Percentiles rank a stretch among this genome's conserved stretches.
These are phyloP conservation scores for Gasterosteus nipponicus DNA, from an alignment of 2,113 vertebrate genomes.

Conservation along the genomic window DNA sequence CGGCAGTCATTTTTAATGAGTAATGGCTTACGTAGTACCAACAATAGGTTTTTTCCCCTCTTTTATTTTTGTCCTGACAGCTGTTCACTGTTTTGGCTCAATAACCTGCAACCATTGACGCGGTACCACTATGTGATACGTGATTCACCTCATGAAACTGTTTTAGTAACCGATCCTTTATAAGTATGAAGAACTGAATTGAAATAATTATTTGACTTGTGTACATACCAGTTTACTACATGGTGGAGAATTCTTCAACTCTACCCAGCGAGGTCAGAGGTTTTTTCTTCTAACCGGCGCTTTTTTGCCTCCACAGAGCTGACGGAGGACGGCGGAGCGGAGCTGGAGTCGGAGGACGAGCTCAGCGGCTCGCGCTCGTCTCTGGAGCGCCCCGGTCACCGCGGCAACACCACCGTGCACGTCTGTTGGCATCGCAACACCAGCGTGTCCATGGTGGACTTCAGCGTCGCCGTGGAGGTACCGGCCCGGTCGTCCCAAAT, in stretches of 20 bases:
- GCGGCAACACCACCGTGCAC: conserved; percentile 96
- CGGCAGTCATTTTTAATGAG: conserved; percentile 15
- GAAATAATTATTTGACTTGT: background rate
- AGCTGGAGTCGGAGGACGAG: conserved; percentile 97
- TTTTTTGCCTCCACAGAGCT: conserved; percentile 81
- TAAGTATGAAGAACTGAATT: background rate
- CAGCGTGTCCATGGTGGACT: conserved; percentile 99
- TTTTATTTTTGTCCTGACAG: background rate
- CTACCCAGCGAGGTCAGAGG: background rate
- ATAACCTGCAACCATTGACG: background rate
- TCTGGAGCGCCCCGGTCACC: conserved; percentile 92
- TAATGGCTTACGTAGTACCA: conserved; percentile 40
- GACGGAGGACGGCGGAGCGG: conserved; percentile 85
- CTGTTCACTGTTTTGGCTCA: conserved; percentile 12
- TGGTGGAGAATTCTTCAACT: background rate
- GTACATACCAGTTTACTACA: no score
- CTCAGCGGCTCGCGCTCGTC: conserved; percentile 91
- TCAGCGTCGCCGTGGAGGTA: conserved; percentile 96
- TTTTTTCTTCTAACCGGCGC: background rate
- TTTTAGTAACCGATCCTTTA: background rate
- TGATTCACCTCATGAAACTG: background rate
- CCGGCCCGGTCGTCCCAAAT: background rate
- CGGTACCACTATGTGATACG: background rate
- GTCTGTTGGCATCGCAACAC: conserved; percentile 99
- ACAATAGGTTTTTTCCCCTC: conserved; percentile 21